Conservation (phyloP, 2,113 vertebrate genomes). For the Phylloscopus trochilus region DNA sequence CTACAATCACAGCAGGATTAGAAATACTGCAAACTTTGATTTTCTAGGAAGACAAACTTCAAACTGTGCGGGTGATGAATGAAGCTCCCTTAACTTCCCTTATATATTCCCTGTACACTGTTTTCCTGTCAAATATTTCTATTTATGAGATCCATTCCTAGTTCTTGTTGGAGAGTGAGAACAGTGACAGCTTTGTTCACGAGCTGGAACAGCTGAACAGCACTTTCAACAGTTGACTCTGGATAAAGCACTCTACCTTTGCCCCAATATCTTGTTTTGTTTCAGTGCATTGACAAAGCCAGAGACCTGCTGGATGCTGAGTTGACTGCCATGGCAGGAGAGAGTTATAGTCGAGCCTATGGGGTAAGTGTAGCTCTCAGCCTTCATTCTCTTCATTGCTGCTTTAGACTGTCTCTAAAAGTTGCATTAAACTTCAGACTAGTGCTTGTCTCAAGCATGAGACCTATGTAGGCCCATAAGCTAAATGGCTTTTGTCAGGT, state of each 20-base stretch:
- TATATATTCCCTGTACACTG: not conserved
- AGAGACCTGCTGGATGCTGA: slow-evolving; percentile 96
- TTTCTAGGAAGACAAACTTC: not conserved
- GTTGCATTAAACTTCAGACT: not conserved
- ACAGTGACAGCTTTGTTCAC: not conserved
- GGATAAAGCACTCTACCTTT: not conserved
- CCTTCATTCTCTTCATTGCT: not conserved
- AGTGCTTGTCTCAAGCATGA: not conserved
- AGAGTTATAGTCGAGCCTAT: slow-evolving; percentile 97
- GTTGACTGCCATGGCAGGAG: slow-evolving; percentile 96
- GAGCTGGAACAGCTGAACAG: not conserved
- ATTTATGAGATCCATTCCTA: not conserved
- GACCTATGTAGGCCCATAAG: not conserved
- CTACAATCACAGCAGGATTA: not conserved
- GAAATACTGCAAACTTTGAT: not conserved
- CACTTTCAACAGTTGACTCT: not conserved
- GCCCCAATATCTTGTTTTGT: not conserved
- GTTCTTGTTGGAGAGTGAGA: not conserved
- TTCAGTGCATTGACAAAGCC: slow-evolving; percentile 97
- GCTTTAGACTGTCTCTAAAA: not conserved
- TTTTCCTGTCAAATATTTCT: not conserved
- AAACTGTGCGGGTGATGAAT: not conserved
- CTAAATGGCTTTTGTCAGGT: not conserved
- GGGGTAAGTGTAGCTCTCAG: slow-evolving; percentile 77
- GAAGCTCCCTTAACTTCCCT: not conserved